phyloP scores from a whole-genome alignment of 2,797 vertebrate genomes.

The Pangasius krempfi region DNA sequence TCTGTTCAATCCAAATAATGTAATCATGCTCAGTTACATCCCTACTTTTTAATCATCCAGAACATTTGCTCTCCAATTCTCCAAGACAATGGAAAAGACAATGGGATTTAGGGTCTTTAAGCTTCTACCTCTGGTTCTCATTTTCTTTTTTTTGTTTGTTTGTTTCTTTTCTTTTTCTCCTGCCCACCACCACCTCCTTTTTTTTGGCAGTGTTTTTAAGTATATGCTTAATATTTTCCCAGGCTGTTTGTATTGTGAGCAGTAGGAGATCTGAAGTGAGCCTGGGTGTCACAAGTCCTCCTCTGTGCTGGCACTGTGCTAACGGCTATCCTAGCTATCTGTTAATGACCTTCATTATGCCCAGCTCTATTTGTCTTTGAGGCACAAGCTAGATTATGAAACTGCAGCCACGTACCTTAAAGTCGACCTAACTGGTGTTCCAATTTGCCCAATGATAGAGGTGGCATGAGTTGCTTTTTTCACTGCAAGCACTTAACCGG shows the following conservation, averaged over 20 bases:
- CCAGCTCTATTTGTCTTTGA: slow-evolving; percentile 65
- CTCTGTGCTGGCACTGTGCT: slow-evolving; percentile 59
- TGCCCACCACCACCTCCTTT: background rate
- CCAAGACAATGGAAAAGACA: background rate
- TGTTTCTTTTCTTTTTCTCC: background rate
- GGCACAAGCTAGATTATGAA: slow-evolving; percentile 35
- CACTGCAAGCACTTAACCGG: background rate
- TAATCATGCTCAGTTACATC: background rate
- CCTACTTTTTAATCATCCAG: slow-evolving; percentile 57
- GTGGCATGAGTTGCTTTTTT: background rate
- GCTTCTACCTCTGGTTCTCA: background rate
- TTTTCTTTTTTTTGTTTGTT: background rate
- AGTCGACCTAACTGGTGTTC: background rate
- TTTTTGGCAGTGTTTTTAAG: background rate
- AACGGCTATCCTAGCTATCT: slow-evolving; percentile 70
- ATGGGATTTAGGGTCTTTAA: slow-evolving; percentile 24
- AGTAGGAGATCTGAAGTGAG: slow-evolving; percentile 34
- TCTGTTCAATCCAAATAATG: background rate
- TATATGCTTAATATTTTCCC: slow-evolving; percentile 65
- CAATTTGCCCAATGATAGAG: background rate
- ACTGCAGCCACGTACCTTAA: slow-evolving; percentile 57
- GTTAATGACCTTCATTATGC: slow-evolving; percentile 77
- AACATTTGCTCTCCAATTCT: slow-evolving; percentile 35
- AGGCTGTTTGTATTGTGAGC: slow-evolving; percentile 54
- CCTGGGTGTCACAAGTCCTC: slow-evolving; percentile 21